These are phyloP conservation scores for Megaustenia siamemsis DNA, from an alignment of 2,888 invertebrate genomes.

Conservation along the genomic window DNA sequence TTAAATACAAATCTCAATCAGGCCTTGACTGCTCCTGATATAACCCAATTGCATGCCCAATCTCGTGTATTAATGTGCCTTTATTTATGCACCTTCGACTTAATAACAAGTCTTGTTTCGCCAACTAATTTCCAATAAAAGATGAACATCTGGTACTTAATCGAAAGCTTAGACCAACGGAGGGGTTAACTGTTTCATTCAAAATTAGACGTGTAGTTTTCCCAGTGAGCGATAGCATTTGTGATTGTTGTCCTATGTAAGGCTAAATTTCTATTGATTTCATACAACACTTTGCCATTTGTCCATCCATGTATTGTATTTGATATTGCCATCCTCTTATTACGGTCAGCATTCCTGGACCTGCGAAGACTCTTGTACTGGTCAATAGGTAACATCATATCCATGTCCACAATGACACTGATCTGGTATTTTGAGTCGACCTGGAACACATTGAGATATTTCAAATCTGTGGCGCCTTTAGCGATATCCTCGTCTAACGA, in stretches of 20 bases:
- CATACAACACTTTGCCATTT: background rate
- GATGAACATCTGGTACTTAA: background rate
- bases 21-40: background rate
- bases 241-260: background rate
- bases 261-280: background rate
- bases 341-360: background rate
- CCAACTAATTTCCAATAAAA: background rate
- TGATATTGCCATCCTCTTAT: background rate
- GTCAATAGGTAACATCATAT: background rate
- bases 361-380: background rate
- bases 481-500: too few relatives aligned
- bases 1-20: background rate
- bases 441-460: background rate
- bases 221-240: background rate
- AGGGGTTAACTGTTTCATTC: background rate
- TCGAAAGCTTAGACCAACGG: background rate
- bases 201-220: background rate
- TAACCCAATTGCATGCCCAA: background rate
- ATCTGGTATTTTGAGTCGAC: background rate
- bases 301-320: background rate
- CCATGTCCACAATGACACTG: background rate
- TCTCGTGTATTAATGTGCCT: background rate
- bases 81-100: background rate
- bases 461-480: background rate
- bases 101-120: background rate